These are phyloP conservation scores for Enteromius trimaculatus DNA, from an alignment of 2,797 vertebrate genomes.

Conservation along the genomic window DNA sequence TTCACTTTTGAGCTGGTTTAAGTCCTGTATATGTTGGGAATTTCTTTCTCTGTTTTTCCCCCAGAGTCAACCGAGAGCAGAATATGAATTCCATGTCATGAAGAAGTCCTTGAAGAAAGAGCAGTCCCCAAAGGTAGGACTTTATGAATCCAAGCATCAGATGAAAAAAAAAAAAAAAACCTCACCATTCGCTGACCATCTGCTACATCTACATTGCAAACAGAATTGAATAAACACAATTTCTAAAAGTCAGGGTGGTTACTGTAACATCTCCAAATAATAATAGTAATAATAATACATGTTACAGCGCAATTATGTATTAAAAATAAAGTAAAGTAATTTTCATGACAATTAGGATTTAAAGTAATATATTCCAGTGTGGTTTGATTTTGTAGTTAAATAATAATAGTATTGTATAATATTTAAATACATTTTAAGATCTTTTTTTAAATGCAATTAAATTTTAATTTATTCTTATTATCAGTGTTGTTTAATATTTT, in stretches of 20 bases:
- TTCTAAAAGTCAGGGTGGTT: background rate
- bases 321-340: background rate
- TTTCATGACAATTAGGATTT: background rate
- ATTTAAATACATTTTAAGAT: background rate
- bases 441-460: background rate
- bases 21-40: slow-evolving; percentile 14
- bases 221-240: background rate
- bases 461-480: background rate
- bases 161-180: background rate
- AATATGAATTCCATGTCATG: slow-evolving; percentile 90
- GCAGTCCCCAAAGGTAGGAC: slow-evolving; percentile 78
- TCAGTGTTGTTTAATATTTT: background rate
- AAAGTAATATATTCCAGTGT: background rate
- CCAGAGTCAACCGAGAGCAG: slow-evolving; percentile 91
- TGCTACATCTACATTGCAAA: slow-evolving; percentile 10
- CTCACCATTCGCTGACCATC: background rate
- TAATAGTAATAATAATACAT: background rate
- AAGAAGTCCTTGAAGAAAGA: slow-evolving; percentile 86
- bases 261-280: background rate
- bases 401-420: background rate
- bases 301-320: background rate
- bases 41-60: slow-evolving; percentile 27
- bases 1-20: slow-evolving; percentile 7
- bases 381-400: background rate
- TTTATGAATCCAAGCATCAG: background rate